phyloP scores from a whole-genome alignment of 2,113 vertebrate genomes.

The Callaeas wilsoni region DNA sequence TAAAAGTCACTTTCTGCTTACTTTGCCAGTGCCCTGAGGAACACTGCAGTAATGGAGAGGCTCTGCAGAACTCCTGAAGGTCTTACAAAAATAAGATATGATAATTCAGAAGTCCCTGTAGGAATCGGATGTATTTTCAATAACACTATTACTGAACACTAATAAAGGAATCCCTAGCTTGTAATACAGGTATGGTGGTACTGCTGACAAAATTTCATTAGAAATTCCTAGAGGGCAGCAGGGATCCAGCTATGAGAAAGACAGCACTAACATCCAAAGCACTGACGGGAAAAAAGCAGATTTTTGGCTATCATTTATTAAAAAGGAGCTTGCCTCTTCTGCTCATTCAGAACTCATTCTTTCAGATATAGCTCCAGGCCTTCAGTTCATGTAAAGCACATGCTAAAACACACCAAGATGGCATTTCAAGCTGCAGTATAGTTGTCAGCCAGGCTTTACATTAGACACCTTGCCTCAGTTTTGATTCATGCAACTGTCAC shows the following conservation, averaged over 20 bases:
- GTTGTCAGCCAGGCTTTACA: neutral
- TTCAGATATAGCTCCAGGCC: neutral
- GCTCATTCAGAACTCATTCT: neutral
- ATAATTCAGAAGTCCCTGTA: neutral
- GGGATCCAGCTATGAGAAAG: neutral
- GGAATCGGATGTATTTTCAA: neutral
- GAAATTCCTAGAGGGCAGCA: conserved; percentile 49
- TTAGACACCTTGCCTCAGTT: neutral
- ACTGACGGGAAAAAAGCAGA: neutral
- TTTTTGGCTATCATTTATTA: neutral
- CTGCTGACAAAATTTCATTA: neutral
- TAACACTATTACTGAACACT: neutral
- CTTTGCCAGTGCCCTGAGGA: neutral
- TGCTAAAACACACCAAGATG: neutral
- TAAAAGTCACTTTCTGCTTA: neutral
- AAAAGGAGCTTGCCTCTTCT: neutral
- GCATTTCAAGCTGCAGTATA: neutral
- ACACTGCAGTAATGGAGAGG: neutral
- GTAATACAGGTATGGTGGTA: neutral
- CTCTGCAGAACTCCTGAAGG: neutral
- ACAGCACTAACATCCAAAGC: neutral
- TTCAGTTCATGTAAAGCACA: neutral
- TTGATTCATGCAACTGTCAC: neutral
- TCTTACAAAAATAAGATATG: neutral
- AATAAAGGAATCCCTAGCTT: neutral